Base-by-base conservation (phyloP, 2,797 vertebrate species). In the Champsocephalus esox region DNA sequence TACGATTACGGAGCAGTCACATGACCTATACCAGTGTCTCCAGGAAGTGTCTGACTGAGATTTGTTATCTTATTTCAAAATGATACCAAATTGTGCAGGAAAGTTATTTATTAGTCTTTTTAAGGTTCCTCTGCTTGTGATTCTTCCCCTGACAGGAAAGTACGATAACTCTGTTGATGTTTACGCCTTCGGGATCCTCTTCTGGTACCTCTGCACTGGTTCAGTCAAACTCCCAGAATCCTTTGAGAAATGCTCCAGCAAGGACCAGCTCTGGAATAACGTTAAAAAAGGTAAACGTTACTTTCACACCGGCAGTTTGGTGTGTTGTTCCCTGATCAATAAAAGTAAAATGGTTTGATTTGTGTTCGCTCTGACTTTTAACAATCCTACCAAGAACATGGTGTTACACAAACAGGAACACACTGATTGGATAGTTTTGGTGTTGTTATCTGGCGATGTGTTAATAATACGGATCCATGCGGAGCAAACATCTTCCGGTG, bases 121-220 rank as follows among this genome's bases (percentile, higher is more conserved):
- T n/a, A 61, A 64, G 8, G 12, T 34, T 60, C 3, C 43, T 70
- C 24, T 73, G 0, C 2, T 38, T 58, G 14, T 69, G 8, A 16
- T 50, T 2, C 52, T n/a, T 86, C 14, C 87, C 64, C 38, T 44
- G 10, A 17, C 89, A 99, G 98, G 98, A 69, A 99, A 99, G 83
- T 99, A 99, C 0, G 98, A 99, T 88, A 99, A 99, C 86, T 99
- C 98, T 0, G 98, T 99, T 55, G 98, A 99, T 17, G 98, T 99
- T 66, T 99, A 99, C 0, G 98, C 98, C 1, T 99, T 99, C 43
- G 98, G 98, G 75, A 99, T 99, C 86, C 95, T 99, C 41, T 99
- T 99, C 93, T 99, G 98, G 98, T 99, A 99, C 88, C 95, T 99
- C 55, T 99, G 98, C 89, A 97, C 97, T 0, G 98, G 98, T 63